Base-by-base conservation (phyloP, 2,888 invertebrate genomes). In the Cosmopolites sordidus region DNA sequence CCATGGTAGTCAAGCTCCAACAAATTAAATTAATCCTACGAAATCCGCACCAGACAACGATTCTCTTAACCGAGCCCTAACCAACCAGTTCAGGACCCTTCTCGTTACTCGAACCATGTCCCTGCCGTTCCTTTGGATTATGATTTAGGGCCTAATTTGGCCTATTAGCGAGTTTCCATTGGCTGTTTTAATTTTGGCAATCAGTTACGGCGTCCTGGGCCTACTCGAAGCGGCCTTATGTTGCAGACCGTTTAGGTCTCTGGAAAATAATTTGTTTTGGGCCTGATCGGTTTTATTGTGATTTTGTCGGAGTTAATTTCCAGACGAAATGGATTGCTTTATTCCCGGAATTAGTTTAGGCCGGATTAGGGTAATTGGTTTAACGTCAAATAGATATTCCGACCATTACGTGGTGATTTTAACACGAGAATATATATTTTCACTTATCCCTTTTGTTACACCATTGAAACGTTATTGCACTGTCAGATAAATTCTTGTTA, bases 81-180 rank as follows among this genome's bases (percentile, higher is more conserved):
- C 43, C 15, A 14, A 22, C 45, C 38, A 37, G 22, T 33, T 16
- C 45, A 4, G 38, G 17, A 18, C 45, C 45, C 37, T 45, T 37
- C 38, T 18, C 37, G 16, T 17, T 14, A 18, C 12, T 33, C 16
- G 17, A 14, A 22, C 47, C 22, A n/a, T n/a, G n/a, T n/a, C 38
- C 39, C 27, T 39, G 9, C 27, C 47, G 15, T 38, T 22, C 39
- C 29, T 16, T 39, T 29, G 16, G 47, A 40, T 47, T 47, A 47
- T 47, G 47, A 47, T 47, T 47, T 39, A 47, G 39, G 47, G 29
- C 27, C 47, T 38, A 47, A 47, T 47, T 37, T 47, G 16, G 16
- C 39, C 47, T 47, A 47, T 47, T 39, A 47, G 39, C 39, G 18
- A 47, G 47, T 47, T 45, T 14, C 27, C 47, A 47, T 47, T 47